Evolutionary conservation across 1,140 invertebrate species (phyloP).

Genomic region (Drosophila pectinifera): DNA sequence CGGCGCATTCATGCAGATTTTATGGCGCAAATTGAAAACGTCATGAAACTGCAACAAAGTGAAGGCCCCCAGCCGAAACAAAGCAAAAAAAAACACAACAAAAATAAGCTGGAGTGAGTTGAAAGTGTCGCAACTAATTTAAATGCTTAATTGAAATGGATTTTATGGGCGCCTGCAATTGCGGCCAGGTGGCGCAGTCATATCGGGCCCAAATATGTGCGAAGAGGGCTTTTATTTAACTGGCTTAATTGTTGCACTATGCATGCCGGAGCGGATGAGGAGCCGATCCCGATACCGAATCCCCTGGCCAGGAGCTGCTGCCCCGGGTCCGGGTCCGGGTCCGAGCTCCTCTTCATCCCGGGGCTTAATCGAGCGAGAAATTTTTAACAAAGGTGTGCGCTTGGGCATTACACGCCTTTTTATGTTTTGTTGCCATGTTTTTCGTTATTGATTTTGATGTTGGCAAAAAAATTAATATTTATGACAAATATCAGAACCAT

Average conservation of each 20-base stretch:
- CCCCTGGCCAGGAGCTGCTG: not conserved
- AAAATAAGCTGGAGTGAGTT: constrained; percentile 16
- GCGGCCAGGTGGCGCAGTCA: constrained; percentile 59
- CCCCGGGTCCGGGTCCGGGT: no score
- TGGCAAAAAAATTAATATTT: constrained; percentile 51
- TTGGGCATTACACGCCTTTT: constrained; percentile 29
- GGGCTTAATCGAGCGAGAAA: constrained; percentile 72
- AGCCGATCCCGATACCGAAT: not conserved
- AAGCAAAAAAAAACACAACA: not conserved
- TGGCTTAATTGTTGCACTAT: constrained; percentile 74
- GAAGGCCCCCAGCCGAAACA: constrained; percentile 16
- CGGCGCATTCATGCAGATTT: constrained; percentile 81
- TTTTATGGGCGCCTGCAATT: constrained; percentile 76
- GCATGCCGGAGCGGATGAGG: not conserved
- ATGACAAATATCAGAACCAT: constrained; percentile 59
- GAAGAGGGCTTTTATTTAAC: constrained; percentile 78
- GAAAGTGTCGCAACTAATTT: constrained; percentile 84
- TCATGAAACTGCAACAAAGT: constrained; percentile 81
- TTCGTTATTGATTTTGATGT: constrained; percentile 68
- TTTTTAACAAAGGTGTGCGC: constrained; percentile 46
- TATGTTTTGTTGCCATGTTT: constrained; percentile 38
- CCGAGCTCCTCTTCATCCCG: constrained; percentile 18
- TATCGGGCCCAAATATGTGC: constrained; percentile 73
- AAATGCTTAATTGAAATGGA: constrained; percentile 84
- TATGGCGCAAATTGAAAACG: constrained; percentile 82